Conservation (phyloP, 92 coral and sea anemone genomes). For the Umimayanthus kanabou region DNA sequence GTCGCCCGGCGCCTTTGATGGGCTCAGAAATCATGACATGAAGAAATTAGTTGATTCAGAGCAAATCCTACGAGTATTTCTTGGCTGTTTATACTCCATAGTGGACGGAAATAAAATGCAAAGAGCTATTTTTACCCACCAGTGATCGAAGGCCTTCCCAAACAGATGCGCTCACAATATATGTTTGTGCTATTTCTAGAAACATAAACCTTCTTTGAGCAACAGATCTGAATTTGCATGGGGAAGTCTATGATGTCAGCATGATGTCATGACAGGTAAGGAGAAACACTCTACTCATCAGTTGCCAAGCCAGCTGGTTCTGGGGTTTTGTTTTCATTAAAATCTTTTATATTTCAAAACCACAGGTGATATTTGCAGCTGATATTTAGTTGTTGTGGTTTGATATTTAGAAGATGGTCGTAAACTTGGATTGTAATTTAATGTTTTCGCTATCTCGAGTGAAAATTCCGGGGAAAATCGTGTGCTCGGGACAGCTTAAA, state of each 20-base stretch:
- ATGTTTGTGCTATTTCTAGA: conserved; percentile 95
- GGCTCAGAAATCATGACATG: neutral
- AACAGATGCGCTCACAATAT: conserved; percentile 99
- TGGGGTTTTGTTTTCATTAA: neutral
- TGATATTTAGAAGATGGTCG: neutral
- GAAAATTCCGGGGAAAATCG: neutral
- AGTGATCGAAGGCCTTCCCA: conserved; percentile 81
- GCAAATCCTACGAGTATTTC: conserved; percentile 59
- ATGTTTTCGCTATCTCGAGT: neutral
- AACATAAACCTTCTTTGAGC: conserved; percentile 80
- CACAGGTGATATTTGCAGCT: neutral
- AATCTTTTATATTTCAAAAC: neutral
- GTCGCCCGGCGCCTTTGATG: conserved; percentile 23
- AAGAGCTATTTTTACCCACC: conserved; percentile 99
- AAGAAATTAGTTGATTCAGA: conserved; percentile 19
- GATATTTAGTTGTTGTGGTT: conserved; percentile 1
- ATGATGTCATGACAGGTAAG: conserved; percentile 76
- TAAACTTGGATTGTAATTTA: neutral
- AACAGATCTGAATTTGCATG: conserved; percentile 81
- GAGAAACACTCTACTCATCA: conserved; percentile 66
- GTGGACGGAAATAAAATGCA: conserved; percentile 99
- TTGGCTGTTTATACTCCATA: conserved; percentile 88
- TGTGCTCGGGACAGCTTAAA: neutral
- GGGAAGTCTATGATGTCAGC: conserved; percentile 92
- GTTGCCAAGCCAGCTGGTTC: conserved; percentile 5